Conservation (phyloP, 2,113 vertebrate genomes). For the Myanophis thanlyinensis region DNA sequence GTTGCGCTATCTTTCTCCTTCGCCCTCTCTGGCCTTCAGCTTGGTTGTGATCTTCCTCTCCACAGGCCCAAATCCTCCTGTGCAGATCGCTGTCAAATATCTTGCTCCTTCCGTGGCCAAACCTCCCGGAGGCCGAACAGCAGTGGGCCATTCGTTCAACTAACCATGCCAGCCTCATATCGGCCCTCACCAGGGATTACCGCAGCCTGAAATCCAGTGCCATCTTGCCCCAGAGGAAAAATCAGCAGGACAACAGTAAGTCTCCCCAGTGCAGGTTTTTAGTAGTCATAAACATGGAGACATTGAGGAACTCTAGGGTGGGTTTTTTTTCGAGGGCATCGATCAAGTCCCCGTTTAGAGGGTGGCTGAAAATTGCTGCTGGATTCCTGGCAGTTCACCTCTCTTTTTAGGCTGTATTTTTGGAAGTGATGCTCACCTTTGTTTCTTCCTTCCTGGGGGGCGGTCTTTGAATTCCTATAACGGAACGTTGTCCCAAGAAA, state of each 20-base stretch:
- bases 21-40: background rate
- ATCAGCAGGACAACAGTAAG: conserved; percentile 84
- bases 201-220: conserved; percentile 79
- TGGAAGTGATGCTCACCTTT: background rate
- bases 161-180: conserved; percentile 86
- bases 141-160: conserved; percentile 92
- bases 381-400: background rate
- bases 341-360: background rate
- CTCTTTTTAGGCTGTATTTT: background rate
- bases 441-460: background rate
- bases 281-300: fast-evolving
- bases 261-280: fast-evolving
- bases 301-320: fast-evolving
- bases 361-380: no score
- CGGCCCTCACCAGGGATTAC: conserved; percentile 88
- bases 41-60: background rate
- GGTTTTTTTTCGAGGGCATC: background rate
- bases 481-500: background rate
- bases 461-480: background rate
- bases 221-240: conserved; percentile 77
- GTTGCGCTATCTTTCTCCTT: background rate
- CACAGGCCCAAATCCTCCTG: conserved; percentile 90
- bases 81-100: conserved; percentile 92
- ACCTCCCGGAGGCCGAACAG: conserved; percentile 89
- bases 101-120: conserved; percentile 92